Evolutionary conservation across 1,140 invertebrate genomes (phyloP).

Genomic region (Drosophila athabasca): DNA sequence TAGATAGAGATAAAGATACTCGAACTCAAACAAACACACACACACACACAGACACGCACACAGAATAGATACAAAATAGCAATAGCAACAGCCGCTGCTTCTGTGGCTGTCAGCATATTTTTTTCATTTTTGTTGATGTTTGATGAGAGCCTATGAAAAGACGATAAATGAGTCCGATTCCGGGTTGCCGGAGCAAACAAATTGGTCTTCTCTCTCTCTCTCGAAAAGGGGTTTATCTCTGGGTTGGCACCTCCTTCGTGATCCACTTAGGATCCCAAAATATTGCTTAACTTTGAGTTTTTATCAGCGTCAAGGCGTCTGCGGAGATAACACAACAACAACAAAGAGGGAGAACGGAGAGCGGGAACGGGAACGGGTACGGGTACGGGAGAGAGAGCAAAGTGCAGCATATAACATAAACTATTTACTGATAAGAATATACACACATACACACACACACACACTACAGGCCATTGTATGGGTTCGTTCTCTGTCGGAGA

Average conservation of each 20-base stretch:
- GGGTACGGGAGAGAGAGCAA: conserved; percentile 20
- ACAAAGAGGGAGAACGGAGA: conserved; percentile 27
- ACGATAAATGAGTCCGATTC: conserved; percentile 61
- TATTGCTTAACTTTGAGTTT: conserved; percentile 15
- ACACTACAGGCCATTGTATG: background rate
- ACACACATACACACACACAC: conserved; percentile 16
- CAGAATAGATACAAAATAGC: conserved; percentile 21
- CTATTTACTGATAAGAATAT: conserved; percentile 77
- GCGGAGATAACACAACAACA: conserved; percentile 50
- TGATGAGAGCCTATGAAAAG: conserved; percentile 38
- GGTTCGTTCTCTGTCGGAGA: background rate
- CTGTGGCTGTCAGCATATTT: conserved; percentile 64
- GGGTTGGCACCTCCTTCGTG: conserved; percentile 8
- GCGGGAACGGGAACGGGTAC: background rate
- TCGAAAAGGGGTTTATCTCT: conserved; percentile 21
- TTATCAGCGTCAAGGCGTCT: conserved; percentile 55
- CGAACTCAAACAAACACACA: conserved; percentile 6
- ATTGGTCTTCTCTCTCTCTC: conserved; percentile 18
- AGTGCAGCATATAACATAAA: conserved; percentile 62
- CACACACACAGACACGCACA: conserved; percentile 21
- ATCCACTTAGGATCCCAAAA: conserved; percentile 8
- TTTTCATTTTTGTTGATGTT: conserved; percentile 43
- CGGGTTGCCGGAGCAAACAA: conserved; percentile 49
- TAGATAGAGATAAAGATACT: conserved; percentile 55
- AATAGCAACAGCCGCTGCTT: conserved; percentile 14